Evolutionary conservation across 2,888 invertebrate species (phyloP).

Genomic region (Myathropa florea): DNA sequence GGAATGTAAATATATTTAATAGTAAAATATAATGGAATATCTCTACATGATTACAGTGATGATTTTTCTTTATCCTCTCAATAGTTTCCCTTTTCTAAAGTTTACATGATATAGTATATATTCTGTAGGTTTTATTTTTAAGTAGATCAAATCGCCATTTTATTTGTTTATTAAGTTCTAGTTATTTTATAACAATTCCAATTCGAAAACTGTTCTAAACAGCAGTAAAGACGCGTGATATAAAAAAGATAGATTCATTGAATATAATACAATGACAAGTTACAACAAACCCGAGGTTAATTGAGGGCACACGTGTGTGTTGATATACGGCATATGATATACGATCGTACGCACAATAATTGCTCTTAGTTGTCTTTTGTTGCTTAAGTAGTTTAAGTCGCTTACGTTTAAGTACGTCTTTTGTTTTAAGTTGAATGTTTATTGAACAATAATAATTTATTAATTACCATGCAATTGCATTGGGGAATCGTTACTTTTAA

Average conservation of each 20-base stretch:
- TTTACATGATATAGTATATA: conserved; percentile 20
- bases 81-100: conserved; percentile 20
- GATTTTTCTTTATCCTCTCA: conserved; percentile 51
- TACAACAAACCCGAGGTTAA: conserved; percentile 3
- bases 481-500: conserved; percentile 78
- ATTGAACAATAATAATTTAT: conserved; percentile 59
- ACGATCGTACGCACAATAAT: conserved; percentile 59
- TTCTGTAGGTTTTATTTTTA: conserved; percentile 28
- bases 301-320: conserved; percentile 19
- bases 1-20: conserved; percentile 71
- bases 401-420: conserved; percentile 67
- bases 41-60: conserved; percentile 71
- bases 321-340: too few relatives aligned
- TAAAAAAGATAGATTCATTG: conserved; percentile 49
- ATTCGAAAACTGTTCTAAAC: conserved; percentile 54
- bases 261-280: conserved; percentile 50
- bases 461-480: conserved; percentile 73
- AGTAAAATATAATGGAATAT: conserved; percentile 70
- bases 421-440: conserved; percentile 32
- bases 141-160: conserved; percentile 58
- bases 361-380: conserved; percentile 53
- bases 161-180: conserved; percentile 11
- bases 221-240: conserved; percentile 55
- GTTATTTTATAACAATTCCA: conserved; percentile 67
- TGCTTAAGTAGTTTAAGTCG: conserved; percentile 30